Evolutionary conservation across 30 jellyfish, hydroid and myxozoan species (phyloP).

Genomic region (Aurelia aurita): DNA sequence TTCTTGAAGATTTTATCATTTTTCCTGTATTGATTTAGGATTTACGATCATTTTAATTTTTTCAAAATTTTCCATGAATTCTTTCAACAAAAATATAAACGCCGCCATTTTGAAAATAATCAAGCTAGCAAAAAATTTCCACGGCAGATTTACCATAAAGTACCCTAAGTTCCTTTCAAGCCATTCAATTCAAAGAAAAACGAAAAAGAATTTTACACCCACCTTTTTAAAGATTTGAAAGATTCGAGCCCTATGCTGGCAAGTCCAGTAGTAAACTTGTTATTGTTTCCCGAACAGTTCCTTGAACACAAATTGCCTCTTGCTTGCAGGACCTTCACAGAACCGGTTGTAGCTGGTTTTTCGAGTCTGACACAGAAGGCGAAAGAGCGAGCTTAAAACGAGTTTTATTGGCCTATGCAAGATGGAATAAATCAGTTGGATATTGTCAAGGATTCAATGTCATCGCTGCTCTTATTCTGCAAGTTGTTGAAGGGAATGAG

Average conservation of each 20-base stretch:
- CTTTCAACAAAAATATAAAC: no score
- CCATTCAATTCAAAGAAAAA: no score
- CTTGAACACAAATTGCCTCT: neutral
- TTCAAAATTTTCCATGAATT: no score
- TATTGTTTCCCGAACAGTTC: neutral
- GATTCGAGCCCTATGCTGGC: no score
- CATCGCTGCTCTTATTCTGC: conserved; percentile 96
- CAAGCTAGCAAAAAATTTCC: no score
- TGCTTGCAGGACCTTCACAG: conserved; percentile 83
- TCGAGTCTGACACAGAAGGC: conserved; percentile 94
- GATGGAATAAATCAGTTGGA: conserved; percentile 97
- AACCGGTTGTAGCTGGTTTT: conserved; percentile 99
- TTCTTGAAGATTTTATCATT: no score
- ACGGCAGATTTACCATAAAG: no score
- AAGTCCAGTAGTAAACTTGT: neutral
- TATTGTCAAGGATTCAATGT: conserved; percentile 98
- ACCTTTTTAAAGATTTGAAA: no score
- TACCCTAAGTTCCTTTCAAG: no score
- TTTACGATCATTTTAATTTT: neutral
- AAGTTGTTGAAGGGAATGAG: conserved; percentile 96
- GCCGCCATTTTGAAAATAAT: no score
- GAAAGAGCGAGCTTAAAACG: conserved; percentile 97
- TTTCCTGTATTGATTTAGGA: no score
- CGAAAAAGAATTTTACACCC: no score
- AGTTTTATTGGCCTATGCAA: conserved; percentile 91